Conservation (phyloP, 2,113 vertebrate genomes). For the Potamarius usumacintae region DNA sequence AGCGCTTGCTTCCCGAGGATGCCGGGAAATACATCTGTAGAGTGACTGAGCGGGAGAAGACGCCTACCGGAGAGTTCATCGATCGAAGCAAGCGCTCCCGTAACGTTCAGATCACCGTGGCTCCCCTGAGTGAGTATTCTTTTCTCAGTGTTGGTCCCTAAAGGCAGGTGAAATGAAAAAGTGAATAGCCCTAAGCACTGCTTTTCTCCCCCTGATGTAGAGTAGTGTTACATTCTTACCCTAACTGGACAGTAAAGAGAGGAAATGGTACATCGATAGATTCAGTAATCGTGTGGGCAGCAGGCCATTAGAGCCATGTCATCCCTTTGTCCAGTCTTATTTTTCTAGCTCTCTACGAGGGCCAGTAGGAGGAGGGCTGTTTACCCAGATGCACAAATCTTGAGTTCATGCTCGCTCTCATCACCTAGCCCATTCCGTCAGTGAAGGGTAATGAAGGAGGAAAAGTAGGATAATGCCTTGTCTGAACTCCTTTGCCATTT, state of each 20-base stretch:
- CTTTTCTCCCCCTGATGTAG: background rate
- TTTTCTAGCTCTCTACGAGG: background rate
- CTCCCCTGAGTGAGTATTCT: slow-evolving; percentile 85
- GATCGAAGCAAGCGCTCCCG: slow-evolving; percentile 95
- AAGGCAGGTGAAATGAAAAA: slow-evolving; percentile 33
- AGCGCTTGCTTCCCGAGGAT: slow-evolving; percentile 84
- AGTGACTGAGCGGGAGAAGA: slow-evolving; percentile 90
- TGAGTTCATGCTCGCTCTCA: background rate
- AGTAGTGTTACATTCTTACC: slow-evolving; percentile 30
- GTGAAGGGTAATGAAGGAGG: slow-evolving; percentile 20
- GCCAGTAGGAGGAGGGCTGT: background rate
- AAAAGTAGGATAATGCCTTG: slow-evolving; percentile 16
- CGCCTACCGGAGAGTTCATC: slow-evolving; percentile 89
- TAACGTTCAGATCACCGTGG: slow-evolving; percentile 90
- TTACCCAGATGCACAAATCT: background rate
- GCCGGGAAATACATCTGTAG: slow-evolving; percentile 95
- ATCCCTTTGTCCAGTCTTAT: background rate
- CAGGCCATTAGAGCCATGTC: slow-evolving; percentile 5
- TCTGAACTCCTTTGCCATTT: slow-evolving; percentile 46
- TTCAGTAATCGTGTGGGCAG: slow-evolving; percentile 22
- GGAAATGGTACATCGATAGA: slow-evolving; percentile 12
- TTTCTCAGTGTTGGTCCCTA: slow-evolving; percentile 31
- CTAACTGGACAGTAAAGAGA: slow-evolving; percentile 22
- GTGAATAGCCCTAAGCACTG: slow-evolving; percentile 1
- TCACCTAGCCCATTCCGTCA: background rate